Conservation (phyloP, 2,113 vertebrate genomes). For the Grantiella picta region DNA sequence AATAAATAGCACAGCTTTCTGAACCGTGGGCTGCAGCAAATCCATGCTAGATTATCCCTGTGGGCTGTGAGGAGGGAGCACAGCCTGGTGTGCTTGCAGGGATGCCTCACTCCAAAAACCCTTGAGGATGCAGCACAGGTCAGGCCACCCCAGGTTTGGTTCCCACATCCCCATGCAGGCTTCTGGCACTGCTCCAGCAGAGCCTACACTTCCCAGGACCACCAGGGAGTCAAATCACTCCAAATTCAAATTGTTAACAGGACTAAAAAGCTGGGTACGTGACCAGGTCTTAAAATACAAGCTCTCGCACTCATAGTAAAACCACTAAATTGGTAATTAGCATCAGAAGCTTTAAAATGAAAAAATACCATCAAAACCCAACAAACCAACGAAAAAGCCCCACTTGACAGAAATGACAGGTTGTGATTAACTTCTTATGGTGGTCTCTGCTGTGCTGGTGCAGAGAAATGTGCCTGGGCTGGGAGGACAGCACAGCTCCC, state of each 20-base stretch:
- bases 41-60: rapidly evolving
- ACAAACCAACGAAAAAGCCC: neutral
- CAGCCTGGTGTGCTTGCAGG: rapidly evolving
- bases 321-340: neutral
- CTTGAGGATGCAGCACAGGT: rapidly evolving
- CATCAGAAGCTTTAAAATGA: neutral
- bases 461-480: neutral
- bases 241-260: neutral
- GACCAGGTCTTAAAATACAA: neutral
- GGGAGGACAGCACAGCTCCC: neutral
- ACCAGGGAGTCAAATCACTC: neutral
- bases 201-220: neutral
- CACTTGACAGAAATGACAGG: neutral
- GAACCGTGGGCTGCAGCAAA: rapidly evolving
- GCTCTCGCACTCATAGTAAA: neutral
- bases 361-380: neutral
- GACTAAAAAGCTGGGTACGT: neutral
- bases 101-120: neutral
- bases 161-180: neutral
- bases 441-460: rapidly evolving
- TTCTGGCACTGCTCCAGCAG: neutral
- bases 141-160: neutral
- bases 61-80: neutral
- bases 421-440: rapidly evolving
- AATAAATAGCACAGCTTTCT: neutral